Conservation (phyloP, 2,113 vertebrate species). For the Petrocephalus microphthalmus region DNA sequence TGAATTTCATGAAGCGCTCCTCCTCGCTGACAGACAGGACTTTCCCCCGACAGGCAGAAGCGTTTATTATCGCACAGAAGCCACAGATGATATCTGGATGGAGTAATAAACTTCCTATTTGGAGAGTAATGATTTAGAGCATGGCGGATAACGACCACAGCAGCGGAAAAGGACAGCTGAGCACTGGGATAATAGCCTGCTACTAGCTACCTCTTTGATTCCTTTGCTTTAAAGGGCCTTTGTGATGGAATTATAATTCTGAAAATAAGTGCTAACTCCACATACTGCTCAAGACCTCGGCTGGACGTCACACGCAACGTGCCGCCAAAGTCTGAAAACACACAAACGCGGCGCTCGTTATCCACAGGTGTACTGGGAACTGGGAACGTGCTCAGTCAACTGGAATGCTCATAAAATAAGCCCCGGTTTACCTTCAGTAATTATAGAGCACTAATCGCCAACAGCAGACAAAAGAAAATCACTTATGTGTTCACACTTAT, state of each 20-base stretch:
- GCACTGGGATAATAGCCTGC: not conserved
- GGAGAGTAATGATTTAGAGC: conserved; percentile 2
- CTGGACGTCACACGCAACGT: too few species aligned
- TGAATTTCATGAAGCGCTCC: conserved; percentile 49
- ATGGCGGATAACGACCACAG: not conserved
- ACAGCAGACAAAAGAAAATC: not conserved
- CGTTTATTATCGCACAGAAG: conserved; percentile 3
- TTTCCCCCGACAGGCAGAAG: conserved; percentile 22
- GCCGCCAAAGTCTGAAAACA: not conserved
- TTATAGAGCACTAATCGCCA: not conserved
- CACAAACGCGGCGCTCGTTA: not conserved
- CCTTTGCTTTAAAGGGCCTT: not conserved
- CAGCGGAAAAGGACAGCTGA: not conserved
- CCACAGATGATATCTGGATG: conserved; percentile 5
- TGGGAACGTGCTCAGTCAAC: conserved; percentile 29
- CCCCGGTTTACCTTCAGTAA: not conserved
- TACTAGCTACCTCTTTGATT: not conserved
- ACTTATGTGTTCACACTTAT: not conserved
- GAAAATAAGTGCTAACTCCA: not conserved
- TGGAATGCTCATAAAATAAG: conserved; percentile 11
- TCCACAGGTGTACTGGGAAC: conserved; percentile 32
- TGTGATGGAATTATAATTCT: not conserved
- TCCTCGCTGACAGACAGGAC: conserved; percentile 43
- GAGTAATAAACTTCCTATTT: conserved; percentile 18
- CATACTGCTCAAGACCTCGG: not conserved